Conservation (phyloP, 2,888 invertebrate species). For the Drosophila pseudotakahashii region DNA sequence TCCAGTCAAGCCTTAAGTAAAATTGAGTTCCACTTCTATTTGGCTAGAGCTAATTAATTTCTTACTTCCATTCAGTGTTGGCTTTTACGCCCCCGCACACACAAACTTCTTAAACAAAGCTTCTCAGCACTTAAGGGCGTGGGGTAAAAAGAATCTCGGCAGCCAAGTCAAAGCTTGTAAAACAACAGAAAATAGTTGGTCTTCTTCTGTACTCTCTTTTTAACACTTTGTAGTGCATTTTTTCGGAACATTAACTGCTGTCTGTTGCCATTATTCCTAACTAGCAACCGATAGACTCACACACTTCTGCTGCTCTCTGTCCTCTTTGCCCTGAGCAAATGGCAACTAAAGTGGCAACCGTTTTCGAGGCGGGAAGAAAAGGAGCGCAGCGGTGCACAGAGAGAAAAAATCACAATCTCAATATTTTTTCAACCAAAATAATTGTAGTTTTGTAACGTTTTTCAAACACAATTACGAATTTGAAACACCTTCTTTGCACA, state of each 20-base stretch:
- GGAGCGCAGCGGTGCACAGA: not conserved
- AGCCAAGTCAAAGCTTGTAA: constrained; percentile 37
- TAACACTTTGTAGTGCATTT: constrained; percentile 64
- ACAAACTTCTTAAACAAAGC: constrained; percentile 16
- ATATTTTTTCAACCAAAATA: too few relatives aligned
- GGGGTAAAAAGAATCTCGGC: constrained; percentile 27
- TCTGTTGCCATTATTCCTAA: constrained; percentile 72
- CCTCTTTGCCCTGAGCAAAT: constrained; percentile 46
- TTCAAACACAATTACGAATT: too few relatives aligned
- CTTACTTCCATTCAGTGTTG: constrained; percentile 37
- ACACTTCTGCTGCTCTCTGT: constrained; percentile 35
- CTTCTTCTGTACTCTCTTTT: constrained; percentile 6
- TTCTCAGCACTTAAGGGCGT: constrained; percentile 28
- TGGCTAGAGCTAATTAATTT: constrained; percentile 55
- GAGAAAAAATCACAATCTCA: not conserved
- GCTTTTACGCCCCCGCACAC: constrained; percentile 6
- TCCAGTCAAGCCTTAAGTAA: not conserved
- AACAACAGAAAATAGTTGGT: constrained; percentile 38
- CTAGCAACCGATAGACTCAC: constrained; percentile 67
- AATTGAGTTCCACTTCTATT: constrained; percentile 8
- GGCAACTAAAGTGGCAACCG: constrained; percentile 66
- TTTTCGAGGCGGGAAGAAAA: constrained; percentile 17
- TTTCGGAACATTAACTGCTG: constrained; percentile 73
- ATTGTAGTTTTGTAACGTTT: too few relatives aligned
- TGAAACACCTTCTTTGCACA: too few relatives aligned